Percentiles rank a stretch among this genome's conserved stretches.
Evolutionary conservation across 2,888 invertebrate genomes (phyloP).

Genomic region (Apamea crenata): DNA sequence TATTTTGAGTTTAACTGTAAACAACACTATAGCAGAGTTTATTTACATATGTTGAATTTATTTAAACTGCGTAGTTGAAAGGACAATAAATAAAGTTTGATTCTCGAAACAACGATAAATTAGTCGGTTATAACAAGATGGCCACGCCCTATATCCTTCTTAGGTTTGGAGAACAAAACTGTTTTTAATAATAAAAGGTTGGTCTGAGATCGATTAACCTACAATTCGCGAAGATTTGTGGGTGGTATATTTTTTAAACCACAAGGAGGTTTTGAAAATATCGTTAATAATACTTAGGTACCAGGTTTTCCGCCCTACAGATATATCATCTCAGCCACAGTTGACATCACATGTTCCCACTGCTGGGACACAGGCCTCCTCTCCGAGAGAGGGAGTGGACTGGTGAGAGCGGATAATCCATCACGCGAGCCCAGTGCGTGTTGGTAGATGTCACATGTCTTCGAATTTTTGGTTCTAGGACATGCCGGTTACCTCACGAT

Average conservation of each 20-base stretch:
- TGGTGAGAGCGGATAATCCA: too few relatives aligned
- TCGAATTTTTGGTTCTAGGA: background rate
- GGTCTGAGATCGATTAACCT: background rate
- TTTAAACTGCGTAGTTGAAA: constrained; percentile 26
- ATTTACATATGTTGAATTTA: constrained; percentile 32
- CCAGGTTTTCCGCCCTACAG: too few relatives aligned
- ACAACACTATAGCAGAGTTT: constrained; percentile 16
- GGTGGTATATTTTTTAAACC: background rate
- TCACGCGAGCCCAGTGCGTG: background rate
- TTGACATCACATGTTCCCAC: too few relatives aligned
- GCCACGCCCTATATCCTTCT: constrained; percentile 39
- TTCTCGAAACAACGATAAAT: constrained; percentile 17
- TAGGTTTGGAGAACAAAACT: background rate
- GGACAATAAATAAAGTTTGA: constrained; percentile 20
- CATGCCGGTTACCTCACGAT: background rate
- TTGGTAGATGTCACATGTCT: background rate
- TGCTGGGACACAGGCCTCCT: background rate
- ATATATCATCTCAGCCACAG: background rate
- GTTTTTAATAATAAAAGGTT: background rate
- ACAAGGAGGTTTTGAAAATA: background rate
- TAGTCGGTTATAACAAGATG: background rate
- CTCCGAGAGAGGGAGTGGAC: background rate
- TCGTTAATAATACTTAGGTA: background rate
- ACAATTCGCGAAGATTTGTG: background rate
- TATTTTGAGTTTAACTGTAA: constrained; percentile 15